Base-by-base conservation (phyloP, 2,888 invertebrate species). In the Drosophila neoperkinsi region DNA sequence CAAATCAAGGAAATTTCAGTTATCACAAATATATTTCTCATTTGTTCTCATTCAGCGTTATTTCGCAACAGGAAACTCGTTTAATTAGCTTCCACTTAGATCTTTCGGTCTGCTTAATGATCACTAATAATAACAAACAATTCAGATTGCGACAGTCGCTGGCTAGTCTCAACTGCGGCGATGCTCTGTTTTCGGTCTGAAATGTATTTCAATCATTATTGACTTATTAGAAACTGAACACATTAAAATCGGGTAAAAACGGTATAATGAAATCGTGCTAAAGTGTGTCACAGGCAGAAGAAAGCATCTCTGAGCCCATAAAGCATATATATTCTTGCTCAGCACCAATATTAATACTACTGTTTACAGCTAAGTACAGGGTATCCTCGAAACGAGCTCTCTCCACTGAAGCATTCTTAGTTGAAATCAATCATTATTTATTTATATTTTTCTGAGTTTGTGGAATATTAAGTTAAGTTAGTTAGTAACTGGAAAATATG, bases 101-200 rank as follows among this genome's bases (percentile, higher is more conserved):
- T 57, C 21, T 30, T n/a, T 30, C 9, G 41, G 30, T 57, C 21
- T 4, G 46, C 21, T 43, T 25, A 43, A 57, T 31, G 57, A 57
- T 43, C 21, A 43, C 41, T 31, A 57, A 43, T 25, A 57, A 43
- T 43, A 43, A 43, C 41, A 43, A 31, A 43, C 57, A 57, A 31
- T 31, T 31, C 16, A n/a, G 10, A 31, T 41, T 21, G 4, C 16
- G 9, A 4, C 11, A 28, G 28, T 3, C n/a, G 3, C 10, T 16
- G 6, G 4, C 10, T 16, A 18, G 30, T 3, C 30, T 0, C 31
- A 41, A 57, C 57, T 18, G 21, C 11, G 10, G 0, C 46, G 21
- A 21, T 57, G 43, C 57, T n/a, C 41, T 56, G n/a, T n/a, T n/a
- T 0, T 38, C 18, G 18, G 9, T 25, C 25, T 16, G 21, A 46